phyloP scores from a whole-genome alignment of 2,888 invertebrate genomes.

The Augiades crinisus region DNA sequence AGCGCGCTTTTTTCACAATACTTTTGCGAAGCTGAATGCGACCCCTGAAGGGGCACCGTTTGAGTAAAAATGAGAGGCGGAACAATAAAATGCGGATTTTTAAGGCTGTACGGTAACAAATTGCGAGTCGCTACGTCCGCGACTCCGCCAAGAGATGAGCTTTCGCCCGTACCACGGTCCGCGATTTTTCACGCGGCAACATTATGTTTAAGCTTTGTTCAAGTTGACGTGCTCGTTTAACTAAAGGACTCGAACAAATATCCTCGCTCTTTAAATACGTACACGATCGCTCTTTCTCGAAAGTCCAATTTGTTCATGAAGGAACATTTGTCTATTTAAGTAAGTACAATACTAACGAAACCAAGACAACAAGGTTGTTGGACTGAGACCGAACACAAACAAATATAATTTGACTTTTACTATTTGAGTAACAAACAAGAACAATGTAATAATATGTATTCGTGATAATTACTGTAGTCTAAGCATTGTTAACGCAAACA shows the following conservation, averaged over 20 bases:
- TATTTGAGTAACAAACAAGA: no score
- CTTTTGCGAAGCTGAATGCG: slow-evolving; percentile 47
- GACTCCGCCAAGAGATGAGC: slow-evolving; percentile 59
- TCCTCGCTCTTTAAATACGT: slow-evolving; percentile 12
- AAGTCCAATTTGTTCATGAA: slow-evolving; percentile 15
- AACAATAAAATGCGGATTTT: slow-evolving; percentile 77
- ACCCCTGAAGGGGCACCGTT: slow-evolving; percentile 51
- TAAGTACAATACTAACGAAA: neutral
- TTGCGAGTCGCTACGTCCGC: slow-evolving; percentile 63
- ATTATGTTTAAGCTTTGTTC: slow-evolving; percentile 20
- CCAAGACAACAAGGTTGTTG: no score
- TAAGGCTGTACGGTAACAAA: slow-evolving; percentile 74
- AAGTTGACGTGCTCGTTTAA: slow-evolving; percentile 15
- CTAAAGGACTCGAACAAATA: slow-evolving; percentile 19
- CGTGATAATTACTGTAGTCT: no score
- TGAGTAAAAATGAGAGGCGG: slow-evolving; percentile 65
- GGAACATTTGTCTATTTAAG: neutral
- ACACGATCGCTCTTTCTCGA: slow-evolving; percentile 11
- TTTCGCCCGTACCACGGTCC: slow-evolving; percentile 50
- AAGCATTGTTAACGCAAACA: no score
- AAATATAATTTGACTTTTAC: no score
- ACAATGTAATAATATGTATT: no score
- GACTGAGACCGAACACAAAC: no score
- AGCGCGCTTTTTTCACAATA: slow-evolving; percentile 24
- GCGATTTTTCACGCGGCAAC: slow-evolving; percentile 16